Percentiles rank a stretch among this genome's conserved stretches.
phyloP scores from a whole-genome alignment of 2,113 vertebrate species.

The Colistium nudipinnis region DNA sequence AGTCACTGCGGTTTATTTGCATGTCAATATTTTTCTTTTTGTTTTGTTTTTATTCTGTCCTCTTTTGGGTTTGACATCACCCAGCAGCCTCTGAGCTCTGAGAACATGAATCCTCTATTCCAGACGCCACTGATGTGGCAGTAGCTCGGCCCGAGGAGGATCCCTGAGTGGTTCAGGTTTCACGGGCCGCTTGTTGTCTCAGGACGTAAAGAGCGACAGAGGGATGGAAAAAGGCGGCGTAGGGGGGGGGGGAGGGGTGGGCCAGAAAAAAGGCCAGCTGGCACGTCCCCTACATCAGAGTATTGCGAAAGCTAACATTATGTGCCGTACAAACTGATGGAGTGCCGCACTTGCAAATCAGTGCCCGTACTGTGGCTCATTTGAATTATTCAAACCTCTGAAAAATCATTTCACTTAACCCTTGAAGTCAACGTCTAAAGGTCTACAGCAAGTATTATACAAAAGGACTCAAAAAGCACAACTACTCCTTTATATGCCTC shows the following conservation, averaged over 20 bases:
- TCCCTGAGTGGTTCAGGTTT: constrained; percentile 4
- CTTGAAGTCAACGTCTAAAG: neutral
- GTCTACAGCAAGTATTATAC: neutral
- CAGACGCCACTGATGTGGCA: neutral
- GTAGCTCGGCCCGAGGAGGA: neutral
- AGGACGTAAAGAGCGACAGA: constrained; percentile 2
- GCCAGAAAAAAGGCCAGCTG: constrained; percentile 40
- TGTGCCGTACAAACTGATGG: neutral
- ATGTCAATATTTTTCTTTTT: neutral
- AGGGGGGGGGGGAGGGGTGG: neutral
- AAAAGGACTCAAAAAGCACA: neutral
- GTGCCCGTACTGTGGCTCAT: neutral
- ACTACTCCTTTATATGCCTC: neutral
- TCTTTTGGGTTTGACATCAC: neutral
- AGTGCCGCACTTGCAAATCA: constrained; percentile 13
- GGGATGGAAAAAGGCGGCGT: neutral
- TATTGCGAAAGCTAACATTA: no score
- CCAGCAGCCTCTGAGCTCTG: neutral
- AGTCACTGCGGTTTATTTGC: no score
- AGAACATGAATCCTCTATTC: neutral
- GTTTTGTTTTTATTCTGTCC: neutral
- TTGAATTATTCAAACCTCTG: constrained; percentile 43
- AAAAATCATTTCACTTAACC: neutral
- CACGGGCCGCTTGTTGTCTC: constrained; percentile 9
- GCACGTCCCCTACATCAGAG: constrained; percentile 11